Base-by-base conservation (phyloP, 2,888 invertebrate genomes). In the Ligdia adustata region DNA sequence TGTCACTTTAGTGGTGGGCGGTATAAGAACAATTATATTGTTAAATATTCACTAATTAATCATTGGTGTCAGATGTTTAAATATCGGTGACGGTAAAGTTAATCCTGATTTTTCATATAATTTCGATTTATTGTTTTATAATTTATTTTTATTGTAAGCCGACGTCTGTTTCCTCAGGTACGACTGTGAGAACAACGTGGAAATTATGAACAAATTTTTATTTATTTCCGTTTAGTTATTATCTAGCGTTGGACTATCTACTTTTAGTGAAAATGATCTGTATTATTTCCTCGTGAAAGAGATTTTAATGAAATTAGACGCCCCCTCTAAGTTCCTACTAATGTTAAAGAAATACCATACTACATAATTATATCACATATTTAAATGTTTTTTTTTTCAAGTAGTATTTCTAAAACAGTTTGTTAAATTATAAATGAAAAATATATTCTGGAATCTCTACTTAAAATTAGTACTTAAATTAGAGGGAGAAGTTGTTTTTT, bases 391-490 rank as follows among this genome's bases (percentile, higher is more conserved):
- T 16, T 4, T 16, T 5, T 16, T 4, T 16, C 3, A 16, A 4
- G 16, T 16, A 22, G n/a, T 22, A 22, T n/a, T 22, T 22, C n/a
- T 6, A 7, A 22, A 22, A n/a, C 22, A 22, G 22, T 55, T 56
- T 63, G 50, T 49, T 22, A 22, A n/a, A 22, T n/a, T 22, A n/a
- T 22, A 22, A 22, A 22, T n/a, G 4, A 16, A 3, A 1, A 2
- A 31, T 35, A 64, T 41, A 37, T 24, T 42, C 66, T 62, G 73
- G 85, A 89, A 88, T 88, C 87, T 89, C 86, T 82, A 83, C 85
- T 87, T 88, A 87, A 81, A 74, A 50, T 66, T 80, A 85, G 88
- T 89, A 89, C 89, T 88, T 87, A 84, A 79, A 68, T 69, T 76
- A 80, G 80, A 78, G 81, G 82, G 80, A 63, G 49, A 69, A 62